Evolutionary conservation across 2,888 invertebrate species (phyloP).

Genomic region (Pterobdella sp.): DNA sequence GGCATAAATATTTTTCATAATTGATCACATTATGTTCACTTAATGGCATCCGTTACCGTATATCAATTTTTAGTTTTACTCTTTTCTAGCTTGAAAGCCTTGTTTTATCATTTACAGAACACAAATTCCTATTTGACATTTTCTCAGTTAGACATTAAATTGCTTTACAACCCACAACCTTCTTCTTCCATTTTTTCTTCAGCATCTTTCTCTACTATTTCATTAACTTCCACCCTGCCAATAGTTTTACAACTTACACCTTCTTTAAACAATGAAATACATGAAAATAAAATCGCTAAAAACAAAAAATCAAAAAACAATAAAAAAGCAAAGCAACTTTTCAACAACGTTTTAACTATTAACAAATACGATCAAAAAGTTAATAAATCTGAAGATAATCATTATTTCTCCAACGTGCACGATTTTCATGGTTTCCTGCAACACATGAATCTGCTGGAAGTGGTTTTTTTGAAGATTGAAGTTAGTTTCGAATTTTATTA

Average conservation of each 20-base stretch:
- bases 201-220: slow-evolving; percentile 3
- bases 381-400: background rate
- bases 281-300: background rate
- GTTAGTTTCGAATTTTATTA: background rate
- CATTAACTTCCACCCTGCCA: background rate
- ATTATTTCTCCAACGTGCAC: background rate
- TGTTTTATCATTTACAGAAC: background rate
- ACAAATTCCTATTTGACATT: background rate
- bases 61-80: background rate
- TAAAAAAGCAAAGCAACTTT: too few species aligned
- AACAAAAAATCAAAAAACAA: background rate
- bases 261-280: background rate
- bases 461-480: background rate
- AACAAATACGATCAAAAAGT: background rate
- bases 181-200: slow-evolving; percentile 2
- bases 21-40: too few species aligned
- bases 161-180: background rate
- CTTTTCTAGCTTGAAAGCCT: background rate
- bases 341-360: background rate
- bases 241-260: slow-evolving; percentile 3
- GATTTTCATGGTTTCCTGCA: background rate
- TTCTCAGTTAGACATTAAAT: background rate
- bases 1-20: too few species aligned
- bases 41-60: too few species aligned
- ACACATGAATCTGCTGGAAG: background rate